Evolutionary conservation across 2,888 invertebrate genomes (phyloP).

Genomic region (Phaedon cochleariae): DNA sequence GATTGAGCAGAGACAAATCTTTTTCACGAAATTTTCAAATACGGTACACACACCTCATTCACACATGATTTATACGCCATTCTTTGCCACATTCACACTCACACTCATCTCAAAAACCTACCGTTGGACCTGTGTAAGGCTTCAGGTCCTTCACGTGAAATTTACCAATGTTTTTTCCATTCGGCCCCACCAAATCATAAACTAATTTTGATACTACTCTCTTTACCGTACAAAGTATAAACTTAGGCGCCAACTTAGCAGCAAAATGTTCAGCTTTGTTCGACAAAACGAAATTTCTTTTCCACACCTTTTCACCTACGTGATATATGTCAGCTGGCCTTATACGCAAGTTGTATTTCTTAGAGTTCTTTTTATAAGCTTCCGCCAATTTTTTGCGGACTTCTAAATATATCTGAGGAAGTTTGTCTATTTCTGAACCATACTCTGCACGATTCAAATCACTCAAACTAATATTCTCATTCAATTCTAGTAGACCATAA

Average conservation of each 20-base stretch:
- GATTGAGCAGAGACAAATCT: too few species aligned
- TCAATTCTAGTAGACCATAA: too few species aligned
- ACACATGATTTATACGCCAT: too few species aligned
- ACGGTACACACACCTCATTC: too few species aligned
- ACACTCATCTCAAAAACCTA: too few species aligned
- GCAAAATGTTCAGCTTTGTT: conserved; percentile 3
- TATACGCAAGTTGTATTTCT: conserved; percentile 10
- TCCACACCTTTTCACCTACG: conserved; percentile 9
- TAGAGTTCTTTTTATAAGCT: neutral
- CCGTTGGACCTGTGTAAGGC: too few species aligned
- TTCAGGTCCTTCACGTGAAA: too few species aligned
- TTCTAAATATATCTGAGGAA: conserved; percentile 1
- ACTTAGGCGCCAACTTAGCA: conserved; percentile 7
- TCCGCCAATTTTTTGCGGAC: neutral
- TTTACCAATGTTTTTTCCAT: too few species aligned
- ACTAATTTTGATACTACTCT: conserved; percentile 9
- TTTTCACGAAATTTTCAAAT: too few species aligned
- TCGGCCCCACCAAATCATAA: conserved; percentile 16
- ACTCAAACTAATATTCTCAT: conserved; percentile 10
- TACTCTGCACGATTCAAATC: neutral
- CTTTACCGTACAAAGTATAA: conserved; percentile 3
- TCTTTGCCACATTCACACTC: too few species aligned
- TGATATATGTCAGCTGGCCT: neutral
- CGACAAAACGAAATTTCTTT: too few species aligned
- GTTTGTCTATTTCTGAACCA: neutral